Percentiles rank a stretch among this genome's conserved stretches.
These are phyloP conservation scores for Ptychadena robeensis DNA, from an alignment of 2,797 vertebrate genomes.

Conservation along the genomic window DNA sequence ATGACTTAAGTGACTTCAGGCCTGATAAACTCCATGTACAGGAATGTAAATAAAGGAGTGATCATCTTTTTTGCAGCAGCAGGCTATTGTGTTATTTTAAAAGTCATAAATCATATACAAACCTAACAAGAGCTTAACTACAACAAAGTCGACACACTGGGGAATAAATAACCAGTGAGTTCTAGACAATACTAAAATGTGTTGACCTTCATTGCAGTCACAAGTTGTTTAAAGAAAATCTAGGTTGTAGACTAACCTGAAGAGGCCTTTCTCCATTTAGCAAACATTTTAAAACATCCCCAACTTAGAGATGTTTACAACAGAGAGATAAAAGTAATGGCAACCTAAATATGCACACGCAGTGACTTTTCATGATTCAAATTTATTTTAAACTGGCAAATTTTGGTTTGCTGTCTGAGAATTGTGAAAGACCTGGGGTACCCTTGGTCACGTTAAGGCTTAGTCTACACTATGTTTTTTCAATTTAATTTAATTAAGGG, in stretches of 20 bases:
- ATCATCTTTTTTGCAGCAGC: slow-evolving; percentile 42
- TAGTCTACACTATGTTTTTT: too few species aligned
- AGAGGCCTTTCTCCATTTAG: slow-evolving; percentile 12
- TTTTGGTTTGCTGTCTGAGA: too few species aligned
- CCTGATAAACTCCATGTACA: slow-evolving; percentile 46
- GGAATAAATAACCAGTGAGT: slow-evolving; percentile 49
- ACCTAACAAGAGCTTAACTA: slow-evolving; percentile 53
- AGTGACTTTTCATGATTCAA: too few species aligned
- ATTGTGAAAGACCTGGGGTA: too few species aligned
- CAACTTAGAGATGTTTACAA: background rate
- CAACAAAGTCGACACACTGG: slow-evolving; percentile 40
- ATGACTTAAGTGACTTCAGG: slow-evolving; percentile 34
- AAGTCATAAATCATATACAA: slow-evolving; percentile 54
- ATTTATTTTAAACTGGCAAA: too few species aligned
- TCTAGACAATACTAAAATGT: slow-evolving; percentile 41
- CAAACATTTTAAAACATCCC: slow-evolving; percentile 17
- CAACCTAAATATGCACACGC: too few species aligned
- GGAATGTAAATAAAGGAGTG: slow-evolving; percentile 45
- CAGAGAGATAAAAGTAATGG: background rate
- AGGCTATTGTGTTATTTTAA: slow-evolving; percentile 39
- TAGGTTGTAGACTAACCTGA: slow-evolving; percentile 24
- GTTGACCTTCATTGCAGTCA: slow-evolving; percentile 45
- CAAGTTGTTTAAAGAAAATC: slow-evolving; percentile 28
- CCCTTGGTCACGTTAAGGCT: too few species aligned
- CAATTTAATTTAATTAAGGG: too few species aligned